Percentiles rank a stretch among this genome's conserved stretches.
phyloP scores from a whole-genome alignment of 2,113 vertebrate species.

The Siniperca chuatsi region DNA sequence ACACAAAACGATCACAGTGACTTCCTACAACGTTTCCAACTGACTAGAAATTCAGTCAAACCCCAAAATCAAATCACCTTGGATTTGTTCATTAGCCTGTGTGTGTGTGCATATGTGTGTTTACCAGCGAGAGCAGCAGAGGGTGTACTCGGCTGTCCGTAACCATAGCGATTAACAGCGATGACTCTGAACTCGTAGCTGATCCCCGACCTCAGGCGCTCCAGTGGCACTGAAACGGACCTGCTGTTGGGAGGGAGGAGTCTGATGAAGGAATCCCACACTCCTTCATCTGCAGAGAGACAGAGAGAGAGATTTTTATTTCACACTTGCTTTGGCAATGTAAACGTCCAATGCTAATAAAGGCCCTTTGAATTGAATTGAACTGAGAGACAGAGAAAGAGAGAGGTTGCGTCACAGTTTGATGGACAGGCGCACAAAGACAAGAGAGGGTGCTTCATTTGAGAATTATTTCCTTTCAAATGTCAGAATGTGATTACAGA shows the following conservation, averaged over 20 bases:
- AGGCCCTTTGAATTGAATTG: no score
- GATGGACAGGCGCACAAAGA: background rate
- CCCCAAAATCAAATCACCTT: background rate
- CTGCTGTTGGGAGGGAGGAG: conserved; percentile 88
- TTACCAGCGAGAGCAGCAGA: conserved; percentile 93
- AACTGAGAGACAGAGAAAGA: background rate
- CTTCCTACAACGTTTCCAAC: background rate
- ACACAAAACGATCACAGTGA: conserved; percentile 10
- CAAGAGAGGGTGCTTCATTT: background rate
- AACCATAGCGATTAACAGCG: conserved; percentile 91
- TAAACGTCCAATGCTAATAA: no score
- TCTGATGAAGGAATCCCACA: conserved; percentile 95
- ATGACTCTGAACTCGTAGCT: conserved; percentile 96
- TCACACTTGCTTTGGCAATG: no score
- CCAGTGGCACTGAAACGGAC: conserved; percentile 89
- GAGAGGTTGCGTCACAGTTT: background rate
- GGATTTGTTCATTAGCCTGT: conserved; percentile 25
- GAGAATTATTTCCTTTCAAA: conserved; percentile 10
- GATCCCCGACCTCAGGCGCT: conserved; percentile 90
- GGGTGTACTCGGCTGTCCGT: conserved; percentile 93
- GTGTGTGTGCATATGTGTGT: conserved; percentile 23
- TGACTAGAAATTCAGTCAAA: conserved; percentile 11
- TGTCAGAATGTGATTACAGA: conserved; percentile 33
- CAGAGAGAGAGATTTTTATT: background rate
- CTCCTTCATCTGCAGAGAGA: conserved; percentile 89